Percentiles rank a stretch among this genome's conserved stretches.
phyloP scores from a whole-genome alignment of 2,797 vertebrate genomes.

The Paratrypauchen microcephalus region DNA sequence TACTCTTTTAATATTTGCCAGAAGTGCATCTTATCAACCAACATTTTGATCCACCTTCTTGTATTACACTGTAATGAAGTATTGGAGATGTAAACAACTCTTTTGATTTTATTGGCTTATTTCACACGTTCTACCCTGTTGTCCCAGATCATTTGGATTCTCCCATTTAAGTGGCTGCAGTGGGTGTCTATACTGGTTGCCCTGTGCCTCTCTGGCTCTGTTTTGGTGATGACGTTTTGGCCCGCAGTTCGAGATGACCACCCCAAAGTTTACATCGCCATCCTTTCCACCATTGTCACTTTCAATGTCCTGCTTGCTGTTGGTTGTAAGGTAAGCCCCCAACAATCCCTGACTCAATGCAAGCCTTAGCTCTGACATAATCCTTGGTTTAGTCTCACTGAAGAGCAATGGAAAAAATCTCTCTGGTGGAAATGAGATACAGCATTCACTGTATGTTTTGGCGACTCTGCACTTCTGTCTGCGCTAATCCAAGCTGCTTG shows the following conservation, averaged over 20 bases:
- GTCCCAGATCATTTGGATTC: conserved; percentile 87
- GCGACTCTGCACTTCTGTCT: conserved; percentile 18
- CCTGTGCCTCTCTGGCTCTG: conserved; percentile 89
- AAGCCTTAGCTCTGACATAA: conserved; percentile 6
- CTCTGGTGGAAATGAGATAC: conserved; percentile 30
- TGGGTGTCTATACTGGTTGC: conserved; percentile 87
- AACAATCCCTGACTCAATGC: not conserved
- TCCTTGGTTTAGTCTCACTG: conserved; percentile 15
- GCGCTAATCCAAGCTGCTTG: conserved; percentile 25
- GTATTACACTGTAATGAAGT: not conserved
- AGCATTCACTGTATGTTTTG: conserved; percentile 25
- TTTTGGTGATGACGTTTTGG: conserved; percentile 93
- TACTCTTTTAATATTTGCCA: not conserved
- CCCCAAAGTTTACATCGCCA: conserved; percentile 80
- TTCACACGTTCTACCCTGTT: conserved; percentile 6
- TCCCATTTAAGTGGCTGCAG: conserved; percentile 82
- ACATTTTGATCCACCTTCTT: not conserved
- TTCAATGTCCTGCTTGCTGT: conserved; percentile 89
- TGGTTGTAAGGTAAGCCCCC: conserved; percentile 86
- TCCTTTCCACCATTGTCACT: conserved; percentile 76
- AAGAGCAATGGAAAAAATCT: conserved; percentile 34
- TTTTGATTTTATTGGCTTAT: not conserved
- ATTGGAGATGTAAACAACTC: no score
- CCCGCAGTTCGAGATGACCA: conserved; percentile 91
- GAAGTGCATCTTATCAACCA: not conserved